A percentile compares a stretch with the other conserved stretches of the same genome.
Evolutionary conservation across 2,797 vertebrate species (phyloP).

Genomic region (Cyclura pinguis): DNA sequence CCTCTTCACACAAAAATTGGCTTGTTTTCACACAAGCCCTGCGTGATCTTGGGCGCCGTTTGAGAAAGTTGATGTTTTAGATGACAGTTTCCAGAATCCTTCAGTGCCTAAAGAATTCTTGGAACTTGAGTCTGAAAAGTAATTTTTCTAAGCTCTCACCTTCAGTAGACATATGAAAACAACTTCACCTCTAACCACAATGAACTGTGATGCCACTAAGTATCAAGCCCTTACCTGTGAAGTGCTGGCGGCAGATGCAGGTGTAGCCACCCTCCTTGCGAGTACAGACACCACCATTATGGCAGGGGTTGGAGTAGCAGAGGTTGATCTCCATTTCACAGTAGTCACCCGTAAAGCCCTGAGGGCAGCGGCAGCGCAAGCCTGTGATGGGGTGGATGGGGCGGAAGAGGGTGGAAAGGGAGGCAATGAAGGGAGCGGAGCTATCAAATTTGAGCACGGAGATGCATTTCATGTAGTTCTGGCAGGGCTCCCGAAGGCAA

Average conservation of each 20-base stretch:
- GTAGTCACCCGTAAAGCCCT: constrained; percentile 97
- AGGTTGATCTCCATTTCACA: constrained; percentile 98
- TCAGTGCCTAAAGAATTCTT: background rate
- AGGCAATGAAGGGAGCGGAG: constrained; percentile 95
- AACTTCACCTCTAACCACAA: no score
- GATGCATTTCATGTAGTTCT: constrained; percentile 99
- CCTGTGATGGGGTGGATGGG: constrained; percentile 97
- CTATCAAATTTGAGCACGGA: constrained; percentile 97
- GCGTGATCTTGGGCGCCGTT: no score
- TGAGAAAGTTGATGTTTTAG: no score
- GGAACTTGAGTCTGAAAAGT: background rate
- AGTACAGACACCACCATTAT: constrained; percentile 91
- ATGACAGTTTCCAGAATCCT: background rate
- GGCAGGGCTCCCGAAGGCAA: constrained; percentile 95
- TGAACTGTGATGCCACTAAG: background rate
- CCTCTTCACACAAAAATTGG: background rate
- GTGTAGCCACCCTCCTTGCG: constrained; percentile 95
- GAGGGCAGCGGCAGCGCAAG: constrained; percentile 94
- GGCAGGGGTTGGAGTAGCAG: constrained; percentile 98
- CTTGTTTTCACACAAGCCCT: background rate
- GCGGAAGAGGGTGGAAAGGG: constrained; percentile 92
- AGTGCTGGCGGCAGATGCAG: constrained; percentile 92
- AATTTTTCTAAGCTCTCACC: background rate
- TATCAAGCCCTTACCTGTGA: constrained; percentile 85
- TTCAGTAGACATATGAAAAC: background rate